Evolutionary conservation across 1,140 invertebrate genomes (phyloP).

Genomic region (Ceratina australensis): DNA sequence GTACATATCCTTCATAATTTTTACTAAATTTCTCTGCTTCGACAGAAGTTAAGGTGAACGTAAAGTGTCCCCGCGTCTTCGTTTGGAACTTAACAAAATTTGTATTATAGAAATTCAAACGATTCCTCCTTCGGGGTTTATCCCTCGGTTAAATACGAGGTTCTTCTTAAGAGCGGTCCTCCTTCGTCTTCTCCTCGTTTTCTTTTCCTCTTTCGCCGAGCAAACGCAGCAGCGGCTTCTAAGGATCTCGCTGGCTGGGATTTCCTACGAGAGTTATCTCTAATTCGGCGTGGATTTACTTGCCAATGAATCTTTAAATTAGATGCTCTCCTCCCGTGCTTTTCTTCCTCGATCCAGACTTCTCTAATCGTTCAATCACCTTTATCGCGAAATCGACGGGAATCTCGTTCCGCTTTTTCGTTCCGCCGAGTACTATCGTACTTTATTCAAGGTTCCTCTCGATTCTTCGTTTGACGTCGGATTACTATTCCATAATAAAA

Average conservation of each 20-base stretch:
- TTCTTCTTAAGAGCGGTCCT: conserved; percentile 60
- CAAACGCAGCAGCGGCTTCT: conserved; percentile 45
- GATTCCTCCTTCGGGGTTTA: conserved; percentile 11
- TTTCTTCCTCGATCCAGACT: conserved; percentile 16
- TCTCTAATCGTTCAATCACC: conserved; percentile 65
- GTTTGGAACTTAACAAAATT: neutral
- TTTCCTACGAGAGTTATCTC: conserved; percentile 80
- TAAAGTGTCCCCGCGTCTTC: neutral
- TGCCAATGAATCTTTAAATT: conserved; percentile 81
- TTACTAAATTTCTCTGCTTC: no score
- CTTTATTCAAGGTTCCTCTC: no score
- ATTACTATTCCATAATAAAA: neutral
- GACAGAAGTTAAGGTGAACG: neutral
- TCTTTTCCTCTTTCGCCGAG: conserved; percentile 27
- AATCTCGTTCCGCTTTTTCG: conserved; percentile 37
- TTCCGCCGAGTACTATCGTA: conserved; percentile 1
- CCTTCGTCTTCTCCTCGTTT: conserved; percentile 8
- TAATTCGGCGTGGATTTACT: conserved; percentile 81
- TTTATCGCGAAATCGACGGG: conserved; percentile 62
- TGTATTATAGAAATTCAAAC: conserved; percentile 5
- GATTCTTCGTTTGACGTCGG: neutral
- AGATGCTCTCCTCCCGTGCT: conserved; percentile 67
- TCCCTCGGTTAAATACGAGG: conserved; percentile 50
- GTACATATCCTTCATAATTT: no score
- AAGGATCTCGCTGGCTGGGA: conserved; percentile 73